Evolutionary conservation across 2,888 invertebrate genomes (phyloP), one percentile per base, ranked within the genome.

Genomic region (Lapara coniferarum): DNA sequence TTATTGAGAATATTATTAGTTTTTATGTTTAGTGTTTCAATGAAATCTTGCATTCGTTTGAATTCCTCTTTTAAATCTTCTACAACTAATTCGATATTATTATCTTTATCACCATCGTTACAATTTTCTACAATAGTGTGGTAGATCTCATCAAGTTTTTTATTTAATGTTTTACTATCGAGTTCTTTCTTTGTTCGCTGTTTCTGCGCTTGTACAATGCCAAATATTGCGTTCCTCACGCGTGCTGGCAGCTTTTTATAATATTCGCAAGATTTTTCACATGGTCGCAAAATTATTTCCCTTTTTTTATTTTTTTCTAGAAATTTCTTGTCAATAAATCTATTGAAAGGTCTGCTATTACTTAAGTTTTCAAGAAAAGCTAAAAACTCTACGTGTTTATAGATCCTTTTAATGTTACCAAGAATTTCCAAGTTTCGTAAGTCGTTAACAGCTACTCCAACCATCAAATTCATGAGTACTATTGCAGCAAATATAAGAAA

Each of bases 371-470:
- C 82, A 0, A 82, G 69, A 2, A 77, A 77, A 1, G 72, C 86
- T 49, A 95, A 80, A 71, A 94, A 94, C 66, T 93, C 92, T 0
- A 94, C 94, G 77, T 95, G 95, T 72, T 95, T 95, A 0, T 89
- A 92, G n/a, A 95, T 75, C 71, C 94, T 85, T 71, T 91, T 88
- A 14, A 95, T 94, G 71, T 94, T 93, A 0, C 95, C 95, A 56
- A 94, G 85, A 0, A 94, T 81, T 85, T 95, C 94, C 67, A 95
- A 85, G 71, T 93, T 92, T 69, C 92, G 93, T 1, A 95, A 94
- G 73, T 95, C 95, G 71, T 94, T 95, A 0, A 95, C 95, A 10
- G 95, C 95, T 13, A 95, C 91, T 80, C 95, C 95, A 0, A 95
- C 93, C 82, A 95, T 87, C 59, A 95, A 82, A 77, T 95, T 95